Conservation (phyloP, 2,113 vertebrate genomes). For the Myotis yumanensis region DNA sequence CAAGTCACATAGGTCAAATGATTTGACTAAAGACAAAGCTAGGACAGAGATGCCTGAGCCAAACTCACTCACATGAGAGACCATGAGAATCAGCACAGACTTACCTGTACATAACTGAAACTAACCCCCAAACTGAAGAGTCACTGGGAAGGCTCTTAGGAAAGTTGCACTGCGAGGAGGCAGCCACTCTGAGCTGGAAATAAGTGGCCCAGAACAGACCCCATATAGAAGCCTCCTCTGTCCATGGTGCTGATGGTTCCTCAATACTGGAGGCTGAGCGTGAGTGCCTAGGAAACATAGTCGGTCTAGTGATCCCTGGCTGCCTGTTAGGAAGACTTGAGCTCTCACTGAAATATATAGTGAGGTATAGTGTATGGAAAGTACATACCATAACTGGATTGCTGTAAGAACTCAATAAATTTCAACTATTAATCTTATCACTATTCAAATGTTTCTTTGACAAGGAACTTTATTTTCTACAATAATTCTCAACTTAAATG, state of each 20-base stretch:
- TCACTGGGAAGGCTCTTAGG: not conserved
- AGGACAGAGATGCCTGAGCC: not conserved
- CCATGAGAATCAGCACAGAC: not conserved
- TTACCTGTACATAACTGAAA: not conserved
- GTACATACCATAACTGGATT: not conserved
- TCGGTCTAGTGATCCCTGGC: not conserved
- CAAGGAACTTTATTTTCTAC: conserved; percentile 38
- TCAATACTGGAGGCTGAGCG: not conserved
- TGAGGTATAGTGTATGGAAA: not conserved
- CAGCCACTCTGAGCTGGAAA: not conserved
- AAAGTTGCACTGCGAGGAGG: not conserved
- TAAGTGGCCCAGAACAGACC: not conserved
- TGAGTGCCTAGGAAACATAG: not conserved
- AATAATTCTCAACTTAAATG: conserved; percentile 10
- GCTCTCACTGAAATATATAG: not conserved
- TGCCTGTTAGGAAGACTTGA: not conserved
- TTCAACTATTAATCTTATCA: not conserved
- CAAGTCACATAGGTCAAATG: not conserved
- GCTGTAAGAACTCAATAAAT: conserved; percentile 17
- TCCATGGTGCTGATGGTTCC: not conserved
- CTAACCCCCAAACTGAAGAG: not conserved
- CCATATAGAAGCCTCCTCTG: not conserved
- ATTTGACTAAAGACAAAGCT: not conserved
- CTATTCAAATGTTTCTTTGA: not conserved
- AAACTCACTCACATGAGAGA: not conserved